Percentiles rank a stretch among this genome's conserved stretches.
Evolutionary conservation across 2,888 invertebrate genomes (phyloP).

Genomic region (Ommatoiulus sabulosus): DNA sequence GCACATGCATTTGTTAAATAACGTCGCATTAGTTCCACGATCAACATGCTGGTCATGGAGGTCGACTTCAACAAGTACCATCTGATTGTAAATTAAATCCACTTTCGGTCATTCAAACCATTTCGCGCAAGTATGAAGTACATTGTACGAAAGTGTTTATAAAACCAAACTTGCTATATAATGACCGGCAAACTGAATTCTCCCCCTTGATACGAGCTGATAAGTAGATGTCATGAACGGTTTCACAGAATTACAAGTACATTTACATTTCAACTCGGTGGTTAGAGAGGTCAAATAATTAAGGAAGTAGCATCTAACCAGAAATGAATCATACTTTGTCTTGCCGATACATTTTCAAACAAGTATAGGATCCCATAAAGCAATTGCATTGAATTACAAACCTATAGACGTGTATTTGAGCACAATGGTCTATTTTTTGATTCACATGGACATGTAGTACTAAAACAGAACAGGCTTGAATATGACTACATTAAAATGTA

Average conservation of each 20-base stretch:
- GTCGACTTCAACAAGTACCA: not conserved
- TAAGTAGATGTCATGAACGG: not conserved
- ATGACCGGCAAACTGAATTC: not conserved
- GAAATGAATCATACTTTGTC: too few species aligned
- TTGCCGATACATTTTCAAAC: too few species aligned
- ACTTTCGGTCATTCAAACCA: not conserved
- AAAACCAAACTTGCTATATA: conserved; percentile 6
- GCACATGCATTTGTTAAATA: not conserved
- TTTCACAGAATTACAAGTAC: not conserved
- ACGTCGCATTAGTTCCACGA: not conserved
- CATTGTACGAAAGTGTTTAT: not conserved
- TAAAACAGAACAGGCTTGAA: too few species aligned
- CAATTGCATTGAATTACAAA: too few species aligned
- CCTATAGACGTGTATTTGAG: too few species aligned
- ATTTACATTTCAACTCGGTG: not conserved
- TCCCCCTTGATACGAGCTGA: not conserved
- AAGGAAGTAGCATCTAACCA: too few species aligned
- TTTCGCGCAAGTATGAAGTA: not conserved
- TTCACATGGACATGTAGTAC: too few species aligned
- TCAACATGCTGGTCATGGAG: not conserved
- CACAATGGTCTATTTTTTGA: too few species aligned
- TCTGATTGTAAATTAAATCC: not conserved
- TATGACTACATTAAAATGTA: not conserved
- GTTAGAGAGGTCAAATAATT: not conserved
- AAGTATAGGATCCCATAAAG: too few species aligned